Evolutionary conservation across 2,113 vertebrate genomes (phyloP).

Genomic region (Otus sunia): DNA sequence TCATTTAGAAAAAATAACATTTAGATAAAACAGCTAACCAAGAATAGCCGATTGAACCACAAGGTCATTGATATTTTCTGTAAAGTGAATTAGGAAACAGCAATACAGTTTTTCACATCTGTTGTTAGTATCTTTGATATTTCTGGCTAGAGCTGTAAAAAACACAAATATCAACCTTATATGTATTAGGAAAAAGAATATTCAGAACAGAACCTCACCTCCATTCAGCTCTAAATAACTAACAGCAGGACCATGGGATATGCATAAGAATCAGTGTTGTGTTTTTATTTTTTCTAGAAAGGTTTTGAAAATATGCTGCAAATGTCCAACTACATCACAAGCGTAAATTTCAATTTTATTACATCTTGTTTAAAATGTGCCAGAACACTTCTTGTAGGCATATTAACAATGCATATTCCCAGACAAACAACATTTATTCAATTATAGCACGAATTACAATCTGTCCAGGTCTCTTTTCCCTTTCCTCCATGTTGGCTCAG

Average conservation of each 20-base stretch:
- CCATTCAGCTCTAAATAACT: not conserved
- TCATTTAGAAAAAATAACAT: not conserved
- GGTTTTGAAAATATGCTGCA: not conserved
- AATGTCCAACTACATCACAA: not conserved
- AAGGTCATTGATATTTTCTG: not conserved
- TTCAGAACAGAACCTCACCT: not conserved
- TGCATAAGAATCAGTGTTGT: not conserved
- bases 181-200: not conserved
- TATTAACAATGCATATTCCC: not conserved
- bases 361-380: not conserved
- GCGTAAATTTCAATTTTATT: not conserved
- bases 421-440: not conserved
- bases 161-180: not conserved
- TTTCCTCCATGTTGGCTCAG: not conserved
- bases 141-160: not conserved
- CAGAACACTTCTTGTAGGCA: not conserved
- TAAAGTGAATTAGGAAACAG: not conserved
- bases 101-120: not conserved
- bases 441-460: not conserved
- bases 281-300: not conserved
- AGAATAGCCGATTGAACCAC: not conserved
- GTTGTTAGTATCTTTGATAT: not conserved
- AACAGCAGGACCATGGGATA: not conserved
- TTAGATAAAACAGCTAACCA: not conserved
- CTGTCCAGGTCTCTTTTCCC: not conserved